Base-by-base conservation (phyloP, 2,113 vertebrate genomes). In the Naja naja region DNA sequence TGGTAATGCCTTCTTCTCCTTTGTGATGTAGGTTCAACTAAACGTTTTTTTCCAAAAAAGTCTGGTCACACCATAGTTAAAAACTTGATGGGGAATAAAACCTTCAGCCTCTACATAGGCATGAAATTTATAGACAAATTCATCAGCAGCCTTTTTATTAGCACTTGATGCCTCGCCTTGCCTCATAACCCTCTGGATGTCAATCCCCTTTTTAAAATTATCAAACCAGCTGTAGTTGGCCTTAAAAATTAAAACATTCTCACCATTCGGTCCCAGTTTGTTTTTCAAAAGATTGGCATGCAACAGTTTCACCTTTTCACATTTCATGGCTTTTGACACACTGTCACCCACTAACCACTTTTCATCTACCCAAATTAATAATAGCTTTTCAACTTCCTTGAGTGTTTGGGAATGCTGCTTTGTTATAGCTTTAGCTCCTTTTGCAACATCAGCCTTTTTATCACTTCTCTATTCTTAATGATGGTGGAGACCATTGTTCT, bases 121-220 rank as follows among this genome's bases (percentile, higher is more conserved):
- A 92, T 96, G 30, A 92, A 95, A 92, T 30, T 39, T 54, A 47
- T 1, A 7, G 30, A 54, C 30, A 14, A 54, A 64, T 64, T 64
- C 58, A 64, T 30, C 58, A 30, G 27, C 58, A 64, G 27, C 27
- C 58, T 30, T 60, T 34, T n/a, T n/a, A 60, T 64, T 64, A 64
- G 58, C 47, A n/a, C 87, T 54, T 6, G 52, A n/a, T 54, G 87
- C 52, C 52, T 88, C 52, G 0, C 87, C 87, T 34, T 88, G 52
- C n/a, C 87, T 88, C 49, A 88, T 18, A 20, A 88, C 30, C 11
- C 8, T 54, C 20, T 88, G 87, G 47, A 88, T 88, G 87, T 52
- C 16, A n/a, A 30, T 88, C 6, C 52, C 55, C 52, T 88, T 88
- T 54, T 54, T 39, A 54, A 88, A 55, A 54, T 55, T 55, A 16